Conservation (phyloP, 2,888 invertebrate species). For the Cantharis rufa region DNA sequence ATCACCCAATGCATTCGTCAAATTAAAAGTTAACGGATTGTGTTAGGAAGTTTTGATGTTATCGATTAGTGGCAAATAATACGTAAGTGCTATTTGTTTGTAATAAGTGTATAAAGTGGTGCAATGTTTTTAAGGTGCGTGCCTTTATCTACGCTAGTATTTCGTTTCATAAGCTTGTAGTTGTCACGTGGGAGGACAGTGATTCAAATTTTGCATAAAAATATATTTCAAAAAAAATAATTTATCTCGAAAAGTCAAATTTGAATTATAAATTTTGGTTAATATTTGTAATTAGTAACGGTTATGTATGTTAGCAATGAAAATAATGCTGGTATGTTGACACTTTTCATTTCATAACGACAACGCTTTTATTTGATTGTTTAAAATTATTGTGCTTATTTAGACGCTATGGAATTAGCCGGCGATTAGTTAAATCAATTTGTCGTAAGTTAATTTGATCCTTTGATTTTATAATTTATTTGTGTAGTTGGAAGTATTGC, state of each 20-base stretch:
- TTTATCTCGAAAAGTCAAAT: constrained; percentile 13
- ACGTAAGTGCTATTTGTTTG: constrained; percentile 37
- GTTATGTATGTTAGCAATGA: constrained; percentile 19
- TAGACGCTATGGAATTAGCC: constrained; percentile 48
- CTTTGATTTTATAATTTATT: constrained; percentile 3
- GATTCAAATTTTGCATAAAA: constrained; percentile 22
- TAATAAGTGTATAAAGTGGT: constrained; percentile 51
- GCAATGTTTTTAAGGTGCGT: constrained; percentile 56
- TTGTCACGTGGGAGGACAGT: constrained; percentile 39
- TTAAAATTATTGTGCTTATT: constrained; percentile 31
- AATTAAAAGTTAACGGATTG: constrained; percentile 7
- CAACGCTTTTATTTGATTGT: constrained; percentile 20
- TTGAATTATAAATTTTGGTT: constrained; percentile 11
- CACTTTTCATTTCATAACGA: constrained; percentile 20
- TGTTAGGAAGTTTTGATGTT: constrained; percentile 11
- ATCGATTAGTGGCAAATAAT: constrained; percentile 28
- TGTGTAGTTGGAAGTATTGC: constrained; percentile 19
- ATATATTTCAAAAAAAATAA: constrained; percentile 6
- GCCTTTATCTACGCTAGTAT: constrained; percentile 44
- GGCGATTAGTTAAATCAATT: constrained; percentile 42
- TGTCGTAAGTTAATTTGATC: constrained; percentile 4
- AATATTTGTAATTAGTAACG: constrained; percentile 12
- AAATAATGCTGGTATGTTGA: constrained; percentile 26
- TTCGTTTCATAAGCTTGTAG: constrained; percentile 50
- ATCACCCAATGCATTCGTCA: constrained; percentile 6